Evolutionary conservation across 1,140 invertebrate species (phyloP).

Genomic region (Bemisia tabaci): DNA sequence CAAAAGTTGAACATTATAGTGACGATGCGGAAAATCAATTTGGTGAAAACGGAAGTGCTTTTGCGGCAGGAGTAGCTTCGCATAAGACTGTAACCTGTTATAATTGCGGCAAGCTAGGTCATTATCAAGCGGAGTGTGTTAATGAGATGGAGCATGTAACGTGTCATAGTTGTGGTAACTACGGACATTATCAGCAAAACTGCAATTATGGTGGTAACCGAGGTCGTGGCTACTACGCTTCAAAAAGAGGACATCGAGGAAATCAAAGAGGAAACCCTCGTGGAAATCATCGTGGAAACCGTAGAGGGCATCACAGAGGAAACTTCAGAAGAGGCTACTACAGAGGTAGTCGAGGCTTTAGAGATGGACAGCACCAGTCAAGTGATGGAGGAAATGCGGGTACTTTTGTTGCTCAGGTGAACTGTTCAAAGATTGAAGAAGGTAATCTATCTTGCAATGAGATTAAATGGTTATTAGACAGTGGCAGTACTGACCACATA

Average conservation of each 20-base stretch:
- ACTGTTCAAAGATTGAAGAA: not conserved
- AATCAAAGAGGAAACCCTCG: too few relatives aligned
- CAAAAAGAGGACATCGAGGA: too few relatives aligned
- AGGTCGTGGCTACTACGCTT: too few relatives aligned
- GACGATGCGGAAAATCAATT: not conserved
- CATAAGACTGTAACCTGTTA: too few relatives aligned
- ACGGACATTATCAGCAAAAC: too few relatives aligned
- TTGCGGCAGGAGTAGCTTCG: not conserved
- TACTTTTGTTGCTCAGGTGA: not conserved
- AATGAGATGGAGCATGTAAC: too few relatives aligned
- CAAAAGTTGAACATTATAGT: not conserved
- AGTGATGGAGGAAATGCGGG: too few relatives aligned
- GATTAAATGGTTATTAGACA: constrained; percentile 19
- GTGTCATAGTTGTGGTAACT: too few relatives aligned
- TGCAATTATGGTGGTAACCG: too few relatives aligned
- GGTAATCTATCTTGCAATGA: not conserved
- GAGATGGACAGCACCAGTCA: not conserved
- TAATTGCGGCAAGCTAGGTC: too few relatives aligned
- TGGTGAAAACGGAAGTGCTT: not conserved
- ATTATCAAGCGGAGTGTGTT: too few relatives aligned
- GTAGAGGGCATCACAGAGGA: not conserved
- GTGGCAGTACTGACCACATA: constrained; percentile 22
- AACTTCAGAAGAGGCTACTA: not conserved
- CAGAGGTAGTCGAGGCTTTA: not conserved
- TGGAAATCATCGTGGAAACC: not conserved